Evolutionary conservation across 1,140 invertebrate species (phyloP).

Genomic region (Drosophila lowei): DNA sequence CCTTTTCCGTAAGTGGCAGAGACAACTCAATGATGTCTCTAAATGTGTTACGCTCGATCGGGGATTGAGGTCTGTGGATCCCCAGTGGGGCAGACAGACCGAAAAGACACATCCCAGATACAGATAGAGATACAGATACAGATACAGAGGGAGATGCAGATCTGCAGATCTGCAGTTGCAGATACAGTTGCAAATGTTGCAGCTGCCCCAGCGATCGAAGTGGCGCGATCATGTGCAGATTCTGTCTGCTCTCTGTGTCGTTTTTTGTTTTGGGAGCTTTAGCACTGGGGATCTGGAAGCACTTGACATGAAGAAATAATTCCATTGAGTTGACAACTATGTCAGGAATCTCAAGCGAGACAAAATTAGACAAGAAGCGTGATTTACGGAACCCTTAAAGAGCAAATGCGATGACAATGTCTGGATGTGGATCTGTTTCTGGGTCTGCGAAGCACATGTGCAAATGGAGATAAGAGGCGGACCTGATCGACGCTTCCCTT

Average conservation of each 20-base stretch:
- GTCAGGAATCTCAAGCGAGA: slow-evolving; percentile 74
- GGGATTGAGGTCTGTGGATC: slow-evolving; percentile 34
- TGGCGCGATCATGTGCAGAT: slow-evolving; percentile 65
- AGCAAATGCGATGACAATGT: slow-evolving; percentile 66
- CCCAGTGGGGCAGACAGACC: slow-evolving; percentile 35
- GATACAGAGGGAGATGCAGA: slow-evolving; percentile 23
- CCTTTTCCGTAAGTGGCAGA: slow-evolving; percentile 49
- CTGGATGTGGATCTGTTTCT: slow-evolving; percentile 53
- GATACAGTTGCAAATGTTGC: slow-evolving; percentile 40
- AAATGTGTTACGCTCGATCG: slow-evolving; percentile 64
- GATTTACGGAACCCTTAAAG: slow-evolving; percentile 79
- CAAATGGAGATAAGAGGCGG: slow-evolving; percentile 17
- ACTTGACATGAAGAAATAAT: slow-evolving; percentile 80
- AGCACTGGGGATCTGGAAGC: slow-evolving; percentile 47
- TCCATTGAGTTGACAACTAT: slow-evolving; percentile 77
- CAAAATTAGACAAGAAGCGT: slow-evolving; percentile 78
- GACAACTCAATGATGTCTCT: slow-evolving; percentile 61
- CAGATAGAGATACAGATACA: slow-evolving; percentile 45
- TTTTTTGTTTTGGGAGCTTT: slow-evolving; percentile 28
- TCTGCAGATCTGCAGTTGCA: slow-evolving; percentile 29
- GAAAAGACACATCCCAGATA: slow-evolving; percentile 34
- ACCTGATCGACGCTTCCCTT: slow-evolving; percentile 54
- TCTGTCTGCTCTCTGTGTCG: slow-evolving; percentile 3
- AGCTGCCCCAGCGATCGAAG: slow-evolving; percentile 48
- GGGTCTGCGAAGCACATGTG: slow-evolving; percentile 20